These are phyloP conservation scores for Sebastes vulpes DNA, from an alignment of 2,797 vertebrate species.

Conservation along the genomic window DNA sequence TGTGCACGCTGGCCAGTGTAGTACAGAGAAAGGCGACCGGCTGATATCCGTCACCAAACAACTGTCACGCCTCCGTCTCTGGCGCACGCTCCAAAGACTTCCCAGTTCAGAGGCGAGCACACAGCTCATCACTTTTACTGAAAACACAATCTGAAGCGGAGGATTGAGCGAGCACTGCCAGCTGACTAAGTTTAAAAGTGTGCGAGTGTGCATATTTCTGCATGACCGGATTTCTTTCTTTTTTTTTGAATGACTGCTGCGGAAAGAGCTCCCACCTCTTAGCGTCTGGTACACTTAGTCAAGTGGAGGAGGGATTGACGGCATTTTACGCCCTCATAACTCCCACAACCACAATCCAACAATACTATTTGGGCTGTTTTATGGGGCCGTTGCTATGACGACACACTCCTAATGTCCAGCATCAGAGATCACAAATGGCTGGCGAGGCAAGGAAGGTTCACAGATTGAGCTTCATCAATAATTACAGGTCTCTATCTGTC, in stretches of 20 bases:
- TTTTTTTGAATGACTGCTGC: neutral
- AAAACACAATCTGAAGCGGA: conserved; percentile 24
- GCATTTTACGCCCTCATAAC: conserved; percentile 8
- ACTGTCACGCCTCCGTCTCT: conserved; percentile 2
- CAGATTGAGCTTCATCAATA: conserved; percentile 14
- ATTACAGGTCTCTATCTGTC: neutral
- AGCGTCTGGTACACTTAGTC: neutral
- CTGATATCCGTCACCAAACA: conserved; percentile 37
- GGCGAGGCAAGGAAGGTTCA: conserved; percentile 12
- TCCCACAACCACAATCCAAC: conserved; percentile 3
- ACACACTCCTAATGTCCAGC: conserved; percentile 32
- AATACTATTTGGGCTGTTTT: conserved; percentile 18
- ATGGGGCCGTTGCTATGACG: conserved; percentile 45
- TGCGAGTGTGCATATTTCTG: conserved; percentile 7
- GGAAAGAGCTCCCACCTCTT: conserved; percentile 1
- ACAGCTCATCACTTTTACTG: conserved; percentile 21
- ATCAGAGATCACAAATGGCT: conserved; percentile 29
- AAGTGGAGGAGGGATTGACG: neutral
- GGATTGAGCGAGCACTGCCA: neutral
- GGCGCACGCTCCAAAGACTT: conserved; percentile 23
- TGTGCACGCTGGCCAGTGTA: neutral
- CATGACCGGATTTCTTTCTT: neutral
- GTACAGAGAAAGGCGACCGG: neutral
- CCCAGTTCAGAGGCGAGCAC: conserved; percentile 5
- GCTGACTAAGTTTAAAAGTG: conserved; percentile 18